Percentiles rank a stretch among this genome's conserved stretches.
Evolutionary conservation across 2,888 invertebrate genomes (phyloP).

Genomic region (Peribatodes rhomboidaria): DNA sequence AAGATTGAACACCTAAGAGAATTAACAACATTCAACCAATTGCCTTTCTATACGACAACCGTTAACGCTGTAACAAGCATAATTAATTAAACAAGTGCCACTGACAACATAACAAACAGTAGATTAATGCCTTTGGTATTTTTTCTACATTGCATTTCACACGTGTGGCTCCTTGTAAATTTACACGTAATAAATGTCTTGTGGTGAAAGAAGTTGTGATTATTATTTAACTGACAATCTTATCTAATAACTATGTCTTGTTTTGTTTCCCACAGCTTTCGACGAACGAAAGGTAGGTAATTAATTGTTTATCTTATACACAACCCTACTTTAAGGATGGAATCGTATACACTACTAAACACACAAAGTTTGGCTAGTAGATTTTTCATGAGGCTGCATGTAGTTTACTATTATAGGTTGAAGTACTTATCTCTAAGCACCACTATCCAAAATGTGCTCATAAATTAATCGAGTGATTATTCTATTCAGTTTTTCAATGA

Average conservation of each 20-base stretch:
- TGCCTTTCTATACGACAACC: conserved; percentile 30
- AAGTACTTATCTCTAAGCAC: too few relatives aligned
- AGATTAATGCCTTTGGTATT: conserved; percentile 9
- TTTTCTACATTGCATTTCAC: conserved; percentile 8
- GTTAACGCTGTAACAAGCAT: conserved; percentile 22
- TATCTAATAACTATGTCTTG: conserved; percentile 5
- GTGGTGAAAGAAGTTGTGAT: conserved; percentile 10
- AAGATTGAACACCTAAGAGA: conserved; percentile 25
- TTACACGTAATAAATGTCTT: neutral
- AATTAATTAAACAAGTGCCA: conserved; percentile 29
- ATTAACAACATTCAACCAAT: conserved; percentile 28
- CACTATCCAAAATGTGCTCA: too few relatives aligned
- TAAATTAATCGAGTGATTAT: too few relatives aligned
- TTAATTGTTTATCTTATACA: neutral
- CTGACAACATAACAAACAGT: conserved; percentile 21
- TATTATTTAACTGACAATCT: conserved; percentile 8
- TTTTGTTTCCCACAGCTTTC: conserved; percentile 10
- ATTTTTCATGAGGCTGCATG: too few relatives aligned
- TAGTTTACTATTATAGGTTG: too few relatives aligned
- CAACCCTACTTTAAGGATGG: too few relatives aligned
- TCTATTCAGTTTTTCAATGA: neutral
- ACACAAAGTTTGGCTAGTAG: too few relatives aligned
- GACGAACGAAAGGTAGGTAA: neutral
- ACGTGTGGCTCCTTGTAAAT: neutral
- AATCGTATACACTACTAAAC: too few relatives aligned